phyloP scores from a whole-genome alignment of 2,797 vertebrate genomes.

The Darevskia nairensis region DNA sequence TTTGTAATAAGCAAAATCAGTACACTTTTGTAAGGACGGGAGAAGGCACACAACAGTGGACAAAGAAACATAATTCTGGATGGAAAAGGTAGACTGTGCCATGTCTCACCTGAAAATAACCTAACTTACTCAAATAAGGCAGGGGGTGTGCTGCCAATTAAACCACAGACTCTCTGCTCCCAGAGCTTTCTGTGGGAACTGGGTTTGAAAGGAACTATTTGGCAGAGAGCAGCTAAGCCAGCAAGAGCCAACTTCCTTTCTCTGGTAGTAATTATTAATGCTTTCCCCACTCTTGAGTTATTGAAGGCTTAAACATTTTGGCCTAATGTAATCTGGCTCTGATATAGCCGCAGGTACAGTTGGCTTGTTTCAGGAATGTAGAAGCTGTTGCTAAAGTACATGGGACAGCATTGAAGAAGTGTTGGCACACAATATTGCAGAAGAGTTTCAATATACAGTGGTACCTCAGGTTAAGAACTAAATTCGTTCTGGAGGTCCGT shows the following conservation, averaged over 20 bases:
- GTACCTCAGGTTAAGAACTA: too few relatives aligned
- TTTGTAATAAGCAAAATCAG: not conserved
- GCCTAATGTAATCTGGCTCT: not conserved
- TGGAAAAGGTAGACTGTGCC: not conserved
- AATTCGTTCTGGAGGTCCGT: too few relatives aligned
- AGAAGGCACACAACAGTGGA: not conserved
- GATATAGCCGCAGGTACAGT: constrained; percentile 1
- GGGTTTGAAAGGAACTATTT: constrained; percentile 36
- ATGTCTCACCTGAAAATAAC: constrained; percentile 36
- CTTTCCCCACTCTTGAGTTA: constrained; percentile 19
- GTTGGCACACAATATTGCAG: not conserved
- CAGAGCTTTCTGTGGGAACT: constrained; percentile 25
- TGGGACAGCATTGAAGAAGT: not conserved
- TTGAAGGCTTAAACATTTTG: not conserved
- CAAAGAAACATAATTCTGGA: too few relatives aligned
- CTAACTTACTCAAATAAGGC: constrained; percentile 1
- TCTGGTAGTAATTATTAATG: constrained; percentile 13
- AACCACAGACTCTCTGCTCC: not conserved
- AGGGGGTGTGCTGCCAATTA: constrained; percentile 19
- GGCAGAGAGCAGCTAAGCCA: not conserved
- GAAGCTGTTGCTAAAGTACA: not conserved
- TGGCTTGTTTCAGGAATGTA: not conserved
- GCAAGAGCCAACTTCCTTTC: constrained; percentile 29
- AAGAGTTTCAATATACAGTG: not conserved
- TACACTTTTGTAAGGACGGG: not conserved